A percentile compares a stretch with the other conserved stretches of the same genome.
phyloP scores from a whole-genome alignment of 2,113 vertebrate genomes.

The Nycticebus coucang region DNA sequence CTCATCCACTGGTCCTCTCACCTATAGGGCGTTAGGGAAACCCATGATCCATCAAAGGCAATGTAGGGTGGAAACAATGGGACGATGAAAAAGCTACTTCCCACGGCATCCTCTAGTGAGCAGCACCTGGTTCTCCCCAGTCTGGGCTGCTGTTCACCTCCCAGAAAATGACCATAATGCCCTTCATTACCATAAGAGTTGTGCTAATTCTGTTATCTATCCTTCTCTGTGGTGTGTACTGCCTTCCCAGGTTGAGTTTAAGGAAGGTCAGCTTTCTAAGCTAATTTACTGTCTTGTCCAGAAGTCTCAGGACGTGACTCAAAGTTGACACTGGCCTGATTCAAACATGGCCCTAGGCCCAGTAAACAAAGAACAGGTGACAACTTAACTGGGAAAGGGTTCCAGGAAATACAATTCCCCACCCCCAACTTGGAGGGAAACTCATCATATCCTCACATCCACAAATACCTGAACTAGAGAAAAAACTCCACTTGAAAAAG shows the following conservation, averaged over 20 bases:
- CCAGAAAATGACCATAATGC: not conserved
- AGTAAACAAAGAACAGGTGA: not conserved
- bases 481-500: not conserved
- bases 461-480: not conserved
- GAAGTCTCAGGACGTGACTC: not conserved
- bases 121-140: not conserved
- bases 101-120: not conserved
- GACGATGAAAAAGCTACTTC: not conserved
- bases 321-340: not conserved
- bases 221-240: not conserved
- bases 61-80: not conserved
- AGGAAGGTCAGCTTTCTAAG: not conserved
- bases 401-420: not conserved
- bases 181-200: not conserved
- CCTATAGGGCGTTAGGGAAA: fast-evolving
- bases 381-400: not conserved
- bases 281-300: not conserved
- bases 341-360: not conserved
- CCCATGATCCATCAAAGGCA: not conserved
- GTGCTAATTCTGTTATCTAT: not conserved
- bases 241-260: not conserved
- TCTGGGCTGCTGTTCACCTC: not conserved
- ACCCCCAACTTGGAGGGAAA: not conserved
- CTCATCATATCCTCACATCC: not conserved
- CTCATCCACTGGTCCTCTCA: not conserved